Evolutionary conservation across 1,140 invertebrate genomes (phyloP).

Genomic region (Sitophilus oryzae): DNA sequence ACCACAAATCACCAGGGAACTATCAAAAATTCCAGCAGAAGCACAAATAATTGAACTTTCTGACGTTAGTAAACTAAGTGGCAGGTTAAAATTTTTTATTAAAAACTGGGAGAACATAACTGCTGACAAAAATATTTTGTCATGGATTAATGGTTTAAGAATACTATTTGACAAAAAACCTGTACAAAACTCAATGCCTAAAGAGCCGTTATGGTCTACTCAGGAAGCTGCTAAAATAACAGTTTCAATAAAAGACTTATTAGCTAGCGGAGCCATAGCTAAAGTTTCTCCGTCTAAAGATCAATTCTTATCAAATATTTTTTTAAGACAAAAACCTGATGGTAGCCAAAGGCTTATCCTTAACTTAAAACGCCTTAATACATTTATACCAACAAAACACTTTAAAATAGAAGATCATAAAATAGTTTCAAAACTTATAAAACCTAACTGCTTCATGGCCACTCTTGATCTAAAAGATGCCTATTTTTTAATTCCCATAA

Average conservation of each 20-base stretch:
- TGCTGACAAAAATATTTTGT: no score
- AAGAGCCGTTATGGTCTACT: no score
- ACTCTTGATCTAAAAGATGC: slow-evolving; percentile 35
- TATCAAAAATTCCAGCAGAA: no score
- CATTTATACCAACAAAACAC: slow-evolving; percentile 28
- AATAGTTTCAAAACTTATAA: slow-evolving; percentile 20
- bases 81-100: no score
- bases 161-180: no score
- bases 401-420: slow-evolving; percentile 21
- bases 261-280: not conserved
- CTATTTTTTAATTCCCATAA: slow-evolving; percentile 27
- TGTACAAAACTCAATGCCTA: no score
- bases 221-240: no score
- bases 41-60: no score
- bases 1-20: no score
- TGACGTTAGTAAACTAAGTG: no score
- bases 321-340: slow-evolving; percentile 30
- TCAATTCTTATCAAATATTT: slow-evolving; percentile 33
- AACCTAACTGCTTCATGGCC: slow-evolving; percentile 23
- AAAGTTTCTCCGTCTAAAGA: not conserved
- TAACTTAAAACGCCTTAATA: slow-evolving; percentile 35
- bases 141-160: no score
- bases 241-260: not conserved
- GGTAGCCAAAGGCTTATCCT: slow-evolving; percentile 31
- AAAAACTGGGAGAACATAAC: no score